These are phyloP conservation scores for Hemichromis elongatus DNA, from an alignment of 2,113 vertebrate species.

Conservation along the genomic window DNA sequence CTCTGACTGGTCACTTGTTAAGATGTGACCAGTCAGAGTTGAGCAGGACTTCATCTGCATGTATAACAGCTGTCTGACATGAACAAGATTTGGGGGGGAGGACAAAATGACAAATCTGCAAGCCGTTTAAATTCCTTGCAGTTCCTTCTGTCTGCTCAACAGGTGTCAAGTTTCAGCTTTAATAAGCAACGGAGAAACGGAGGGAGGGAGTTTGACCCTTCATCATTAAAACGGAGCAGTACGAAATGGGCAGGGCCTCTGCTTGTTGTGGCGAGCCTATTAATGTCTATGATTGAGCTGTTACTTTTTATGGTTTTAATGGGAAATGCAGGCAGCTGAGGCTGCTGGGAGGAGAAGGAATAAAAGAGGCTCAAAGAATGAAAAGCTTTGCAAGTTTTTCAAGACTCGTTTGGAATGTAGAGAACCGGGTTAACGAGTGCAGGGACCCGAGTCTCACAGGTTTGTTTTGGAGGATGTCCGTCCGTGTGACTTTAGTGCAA, in stretches of 20 bases:
- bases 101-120: slow-evolving; percentile 27
- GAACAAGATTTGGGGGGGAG: neutral
- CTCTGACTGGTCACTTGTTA: neutral
- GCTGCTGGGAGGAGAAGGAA: neutral
- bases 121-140: slow-evolving; percentile 48
- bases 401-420: too few relatives aligned
- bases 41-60: neutral
- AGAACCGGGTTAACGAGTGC: neutral
- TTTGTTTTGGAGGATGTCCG: neutral
- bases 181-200: neutral
- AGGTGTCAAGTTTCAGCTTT: slow-evolving; percentile 46
- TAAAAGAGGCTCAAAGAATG: fast-evolving
- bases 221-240: neutral
- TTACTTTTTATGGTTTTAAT: slow-evolving; percentile 22
- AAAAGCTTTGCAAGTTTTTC: neutral
- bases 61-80: neutral
- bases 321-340: slow-evolving; percentile 19
- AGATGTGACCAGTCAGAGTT: too few relatives aligned
- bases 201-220: neutral
- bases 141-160: slow-evolving; percentile 5
- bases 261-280: slow-evolving; percentile 16
- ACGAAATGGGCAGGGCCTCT: neutral
- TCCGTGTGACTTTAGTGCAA: neutral
- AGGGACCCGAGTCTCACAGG: fast-evolving
- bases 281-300: slow-evolving; percentile 5